Conservation (phyloP, 2,113 vertebrate species). For the Seriola aureovittata region DNA sequence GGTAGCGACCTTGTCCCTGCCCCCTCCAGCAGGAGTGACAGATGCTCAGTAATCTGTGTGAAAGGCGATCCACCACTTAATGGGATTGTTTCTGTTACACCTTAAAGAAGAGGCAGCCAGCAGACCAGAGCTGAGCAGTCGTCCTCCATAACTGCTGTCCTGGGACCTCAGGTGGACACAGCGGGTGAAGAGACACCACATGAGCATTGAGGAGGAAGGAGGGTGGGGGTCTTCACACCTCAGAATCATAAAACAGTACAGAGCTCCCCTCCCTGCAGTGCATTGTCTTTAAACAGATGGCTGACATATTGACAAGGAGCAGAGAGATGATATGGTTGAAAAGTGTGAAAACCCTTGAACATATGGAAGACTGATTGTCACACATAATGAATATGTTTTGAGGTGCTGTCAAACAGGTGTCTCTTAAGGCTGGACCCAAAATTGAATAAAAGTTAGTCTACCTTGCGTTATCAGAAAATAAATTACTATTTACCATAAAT, state of each 20-base stretch:
- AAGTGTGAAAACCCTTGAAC: slow-evolving; percentile 71
- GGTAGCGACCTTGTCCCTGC: slow-evolving; percentile 69
- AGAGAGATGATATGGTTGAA: slow-evolving; percentile 72
- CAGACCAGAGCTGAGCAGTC: slow-evolving; percentile 75
- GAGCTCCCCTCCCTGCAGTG: slow-evolving; percentile 56
- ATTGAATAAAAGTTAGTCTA: background rate
- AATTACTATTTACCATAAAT: background rate
- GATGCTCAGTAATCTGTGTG: slow-evolving; percentile 86
- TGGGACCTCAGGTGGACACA: slow-evolving; percentile 82
- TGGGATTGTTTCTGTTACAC: slow-evolving; percentile 86
- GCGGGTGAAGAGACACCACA: slow-evolving; percentile 55
- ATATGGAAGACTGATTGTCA: slow-evolving; percentile 72
- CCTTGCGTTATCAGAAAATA: background rate
- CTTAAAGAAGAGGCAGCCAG: slow-evolving; percentile 78
- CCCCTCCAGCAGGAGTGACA: slow-evolving; percentile 78
- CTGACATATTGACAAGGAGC: slow-evolving; percentile 75
- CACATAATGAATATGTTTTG: slow-evolving; percentile 48
- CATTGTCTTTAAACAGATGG: slow-evolving; percentile 80
- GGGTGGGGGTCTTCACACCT: slow-evolving; percentile 70
- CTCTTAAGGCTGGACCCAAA: background rate
- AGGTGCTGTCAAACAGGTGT: slow-evolving; percentile 69
- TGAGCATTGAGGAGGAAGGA: background rate
- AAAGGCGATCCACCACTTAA: slow-evolving; percentile 84
- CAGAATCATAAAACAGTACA: slow-evolving; percentile 66
- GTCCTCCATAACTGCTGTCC: slow-evolving; percentile 78